phyloP scores from a whole-genome alignment of 2,888 invertebrate genomes.

The Fragum fragum region DNA sequence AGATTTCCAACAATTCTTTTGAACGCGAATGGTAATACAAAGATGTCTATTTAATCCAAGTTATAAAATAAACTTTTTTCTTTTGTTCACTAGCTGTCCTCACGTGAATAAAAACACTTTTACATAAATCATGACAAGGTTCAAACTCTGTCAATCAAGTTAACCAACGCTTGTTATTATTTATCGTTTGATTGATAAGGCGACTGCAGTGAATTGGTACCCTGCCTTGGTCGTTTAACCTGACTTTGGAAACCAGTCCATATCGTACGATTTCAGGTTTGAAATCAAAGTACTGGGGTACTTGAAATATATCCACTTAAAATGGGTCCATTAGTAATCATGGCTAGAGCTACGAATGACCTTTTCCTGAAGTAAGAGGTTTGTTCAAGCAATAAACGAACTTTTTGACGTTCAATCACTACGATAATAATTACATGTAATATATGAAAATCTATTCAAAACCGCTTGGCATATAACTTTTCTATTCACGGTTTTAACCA shows the following conservation, averaged over 20 bases:
- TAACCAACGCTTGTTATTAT: conserved; percentile 9
- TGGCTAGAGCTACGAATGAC: no score
- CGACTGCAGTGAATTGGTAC: background rate
- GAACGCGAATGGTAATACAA: background rate
- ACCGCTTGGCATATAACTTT: no score
- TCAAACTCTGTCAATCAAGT: background rate
- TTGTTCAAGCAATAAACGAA: no score
- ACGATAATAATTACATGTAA: no score
- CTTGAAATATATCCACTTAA: no score
- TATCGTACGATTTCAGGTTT: conserved; percentile 1
- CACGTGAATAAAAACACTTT: background rate
- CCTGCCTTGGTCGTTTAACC: background rate
- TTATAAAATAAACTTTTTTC: no score
- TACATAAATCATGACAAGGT: conserved; percentile 1
- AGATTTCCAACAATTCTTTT: background rate
- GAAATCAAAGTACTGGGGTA: conserved; percentile 12
- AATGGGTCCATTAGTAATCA: no score
- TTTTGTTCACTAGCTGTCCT: background rate
- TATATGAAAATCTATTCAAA: no score
- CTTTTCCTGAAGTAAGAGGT: no score
- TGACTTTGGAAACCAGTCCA: background rate
- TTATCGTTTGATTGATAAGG: conserved; percentile 13
- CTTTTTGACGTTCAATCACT: no score
- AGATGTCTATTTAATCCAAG: background rate
- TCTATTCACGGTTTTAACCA: no score